Base-by-base conservation (phyloP, 1,140 invertebrate genomes). In the Thaumetopoea pityocampa region DNA sequence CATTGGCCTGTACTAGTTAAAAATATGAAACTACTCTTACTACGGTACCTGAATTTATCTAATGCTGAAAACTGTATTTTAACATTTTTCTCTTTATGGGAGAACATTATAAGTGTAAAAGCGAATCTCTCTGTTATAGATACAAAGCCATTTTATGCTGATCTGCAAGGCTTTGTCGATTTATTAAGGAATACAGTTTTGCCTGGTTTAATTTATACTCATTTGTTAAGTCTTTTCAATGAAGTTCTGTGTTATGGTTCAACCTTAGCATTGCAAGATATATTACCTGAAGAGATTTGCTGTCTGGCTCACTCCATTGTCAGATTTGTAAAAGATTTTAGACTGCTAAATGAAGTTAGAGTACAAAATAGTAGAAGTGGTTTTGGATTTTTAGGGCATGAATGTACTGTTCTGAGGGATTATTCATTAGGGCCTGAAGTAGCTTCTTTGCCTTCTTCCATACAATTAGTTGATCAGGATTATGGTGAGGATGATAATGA, bases 211-310 rank as follows among this genome's bases (percentile, higher is more conserved):
- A 90, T 96, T 45, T 96, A 95, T 89, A 92, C 92, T 51, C 93
- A 95, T 76, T 85, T 96, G 47, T 73, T 96, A 24, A 92, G 91
- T 47, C 82, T 96, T 10, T 94, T 95, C 51, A 96, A 96, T 69
- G 94, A 96, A 82, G 93, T 95, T 2, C 72, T 96, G 16, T 96
- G 94, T 74, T 96, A 96, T 78, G 94, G 94, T 1, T 96, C 93
- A 35, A 96, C 94, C 17, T 81, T 96, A 49, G 93, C 94, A 14
- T 81, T 96, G 41, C 94, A 96, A 79, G 94, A 95, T 73, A 89
- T 93, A 41, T 76, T 95, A 34, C 93, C 93, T 9, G 93, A 96
- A 65, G 94, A 96, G 67, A 94, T 94, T 5, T 95, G 94, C 70
- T 90, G 90, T 57, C 77, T 96, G 48, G 94, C 94, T 6, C 93